Conservation (phyloP, 2,888 invertebrate species). For the Drosophila quinaria region DNA sequence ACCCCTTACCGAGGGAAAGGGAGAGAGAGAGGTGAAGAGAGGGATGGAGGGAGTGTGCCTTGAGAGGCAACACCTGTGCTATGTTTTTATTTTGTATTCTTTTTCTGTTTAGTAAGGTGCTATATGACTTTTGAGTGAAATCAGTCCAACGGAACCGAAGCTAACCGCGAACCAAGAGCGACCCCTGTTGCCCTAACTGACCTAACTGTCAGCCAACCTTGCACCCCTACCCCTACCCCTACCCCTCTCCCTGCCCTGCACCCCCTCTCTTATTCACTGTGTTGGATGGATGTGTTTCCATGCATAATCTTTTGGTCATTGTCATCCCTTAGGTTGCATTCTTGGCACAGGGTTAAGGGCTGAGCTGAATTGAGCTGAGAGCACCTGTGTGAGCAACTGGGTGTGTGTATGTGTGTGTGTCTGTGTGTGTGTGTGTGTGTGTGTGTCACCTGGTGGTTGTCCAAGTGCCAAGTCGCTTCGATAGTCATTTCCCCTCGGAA, state of each 20-base stretch:
- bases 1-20: conserved; percentile 37
- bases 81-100: neutral
- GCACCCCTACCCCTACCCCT: neutral
- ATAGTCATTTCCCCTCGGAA: conserved; percentile 79
- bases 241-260: neutral
- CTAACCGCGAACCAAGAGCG: conserved; percentile 42
- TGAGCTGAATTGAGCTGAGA: conserved; percentile 16
- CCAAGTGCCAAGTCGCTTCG: conserved; percentile 57
- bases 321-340: conserved; percentile 72
- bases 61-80: conserved; percentile 80
- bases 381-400: conserved; percentile 34
- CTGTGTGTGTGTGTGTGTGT: conserved; percentile 22
- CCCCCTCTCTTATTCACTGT: neutral
- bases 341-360: conserved; percentile 43
- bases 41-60: conserved; percentile 45
- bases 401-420: neutral
- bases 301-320: conserved; percentile 80
- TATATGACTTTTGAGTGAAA: conserved; percentile 78
- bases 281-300: conserved; percentile 54
- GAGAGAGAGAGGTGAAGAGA: neutral
- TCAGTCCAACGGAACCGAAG: conserved; percentile 79
- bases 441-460: conserved; percentile 71
- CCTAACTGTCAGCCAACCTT: conserved; percentile 15
- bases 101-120: conserved; percentile 65
- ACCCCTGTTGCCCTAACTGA: conserved; percentile 22